phyloP scores from a whole-genome alignment of 2,797 vertebrate species.

The Tolypeutes matacus region DNA sequence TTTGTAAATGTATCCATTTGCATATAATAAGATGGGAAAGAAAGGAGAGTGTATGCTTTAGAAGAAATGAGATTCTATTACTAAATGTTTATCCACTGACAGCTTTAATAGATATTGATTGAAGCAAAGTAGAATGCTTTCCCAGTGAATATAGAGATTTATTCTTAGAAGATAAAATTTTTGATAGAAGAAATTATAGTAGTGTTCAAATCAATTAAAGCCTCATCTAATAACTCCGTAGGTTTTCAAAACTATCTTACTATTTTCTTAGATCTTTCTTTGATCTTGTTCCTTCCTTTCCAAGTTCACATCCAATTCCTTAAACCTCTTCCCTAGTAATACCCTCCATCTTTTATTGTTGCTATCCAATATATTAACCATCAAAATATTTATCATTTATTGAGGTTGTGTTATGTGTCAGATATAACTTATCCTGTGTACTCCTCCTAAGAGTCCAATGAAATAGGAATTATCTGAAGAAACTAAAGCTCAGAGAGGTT shows the following conservation, averaged over 20 bases:
- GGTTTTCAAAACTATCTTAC: neutral
- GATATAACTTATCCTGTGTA: neutral
- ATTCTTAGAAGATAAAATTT: neutral
- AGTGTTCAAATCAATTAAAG: constrained; percentile 24
- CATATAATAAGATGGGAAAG: neutral
- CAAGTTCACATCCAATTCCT: neutral
- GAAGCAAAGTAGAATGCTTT: neutral
- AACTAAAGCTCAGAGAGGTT: neutral
- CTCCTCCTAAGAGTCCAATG: neutral
- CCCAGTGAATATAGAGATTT: neutral
- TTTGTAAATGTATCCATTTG: constrained; percentile 27
- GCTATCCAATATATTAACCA: neutral
- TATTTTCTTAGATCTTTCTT: neutral
- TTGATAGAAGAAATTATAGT: neutral
- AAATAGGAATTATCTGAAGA: neutral
- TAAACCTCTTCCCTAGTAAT: neutral
- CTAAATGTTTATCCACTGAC: neutral
- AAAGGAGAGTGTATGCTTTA: neutral
- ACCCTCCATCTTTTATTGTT: neutral
- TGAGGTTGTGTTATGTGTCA: neutral
- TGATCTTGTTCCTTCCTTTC: neutral
- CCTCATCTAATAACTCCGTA: neutral
- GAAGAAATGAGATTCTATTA: neutral
- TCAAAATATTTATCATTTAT: neutral
- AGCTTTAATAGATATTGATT: neutral